Evolutionary conservation across 2,888 invertebrate species (phyloP).

Genomic region (Punctoribates punctum): DNA sequence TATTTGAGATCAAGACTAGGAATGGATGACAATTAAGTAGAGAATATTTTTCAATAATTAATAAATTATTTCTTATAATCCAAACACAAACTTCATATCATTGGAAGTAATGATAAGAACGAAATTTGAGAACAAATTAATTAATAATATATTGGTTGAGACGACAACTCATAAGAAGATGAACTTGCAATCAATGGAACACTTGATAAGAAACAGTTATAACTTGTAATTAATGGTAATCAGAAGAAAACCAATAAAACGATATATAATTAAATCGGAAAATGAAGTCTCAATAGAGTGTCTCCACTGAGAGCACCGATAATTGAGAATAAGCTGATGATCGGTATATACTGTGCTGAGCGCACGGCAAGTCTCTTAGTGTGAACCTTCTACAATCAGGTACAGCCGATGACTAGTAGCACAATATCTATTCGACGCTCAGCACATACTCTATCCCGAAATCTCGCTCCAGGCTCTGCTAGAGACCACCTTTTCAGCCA

Average conservation of each 20-base stretch:
- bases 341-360: neutral
- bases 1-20: constrained; percentile 38
- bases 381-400: constrained; percentile 18
- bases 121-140: neutral
- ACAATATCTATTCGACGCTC: constrained; percentile 11
- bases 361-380: neutral
- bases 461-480: constrained; percentile 30
- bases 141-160: neutral
- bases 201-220: neutral
- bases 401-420: constrained; percentile 34
- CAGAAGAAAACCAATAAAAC: neutral
- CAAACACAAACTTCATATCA: neutral
- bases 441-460: constrained; percentile 20
- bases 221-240: neutral
- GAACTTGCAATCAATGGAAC: neutral
- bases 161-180: neutral
- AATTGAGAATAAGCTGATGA: neutral
- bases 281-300: neutral
- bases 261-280: neutral
- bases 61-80: constrained; percentile 16
- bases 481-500: constrained; percentile 33
- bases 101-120: too few relatives aligned
- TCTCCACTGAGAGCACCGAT: neutral
- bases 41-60: neutral
- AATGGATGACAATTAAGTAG: constrained; percentile 20